Percentiles rank a stretch among this genome's conserved stretches.
phyloP scores from a whole-genome alignment of 2,113 vertebrate genomes.

The Oxygymnocypris stewartii region DNA sequence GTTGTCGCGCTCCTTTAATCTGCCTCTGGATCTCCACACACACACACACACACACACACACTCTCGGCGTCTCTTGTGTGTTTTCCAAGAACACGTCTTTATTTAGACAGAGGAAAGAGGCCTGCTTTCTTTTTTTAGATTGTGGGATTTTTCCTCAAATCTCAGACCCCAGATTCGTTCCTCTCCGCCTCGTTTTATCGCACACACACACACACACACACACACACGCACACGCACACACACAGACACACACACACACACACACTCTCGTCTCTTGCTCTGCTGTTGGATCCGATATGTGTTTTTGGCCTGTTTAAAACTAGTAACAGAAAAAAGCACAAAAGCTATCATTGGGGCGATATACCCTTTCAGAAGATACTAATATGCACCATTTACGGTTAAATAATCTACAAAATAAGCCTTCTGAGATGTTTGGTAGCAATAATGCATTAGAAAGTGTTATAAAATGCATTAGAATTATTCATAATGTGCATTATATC shows the following conservation, averaged over 20 bases:
- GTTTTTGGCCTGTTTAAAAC: not conserved
- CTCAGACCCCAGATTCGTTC: slow-evolving; percentile 63
- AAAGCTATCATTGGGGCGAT: not conserved
- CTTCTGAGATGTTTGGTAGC: too few species aligned
- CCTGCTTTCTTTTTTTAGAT: slow-evolving; percentile 58
- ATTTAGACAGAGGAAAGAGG: slow-evolving; percentile 66
- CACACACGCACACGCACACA: too few species aligned
- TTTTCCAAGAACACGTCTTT: slow-evolving; percentile 77
- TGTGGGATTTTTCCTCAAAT: slow-evolving; percentile 68
- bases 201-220: too few species aligned
- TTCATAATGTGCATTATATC: too few species aligned
- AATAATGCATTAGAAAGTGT: too few species aligned
- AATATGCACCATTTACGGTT: not conserved
- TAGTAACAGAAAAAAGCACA: not conserved
- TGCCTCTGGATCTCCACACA: slow-evolving; percentile 58
- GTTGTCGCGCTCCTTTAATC: slow-evolving; percentile 49
- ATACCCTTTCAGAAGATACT: not conserved
- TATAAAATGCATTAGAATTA: too few species aligned
- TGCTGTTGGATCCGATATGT: not conserved
- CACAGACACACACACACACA: too few species aligned
- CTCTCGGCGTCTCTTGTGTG: slow-evolving; percentile 60
- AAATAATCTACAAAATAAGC: not conserved
- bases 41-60: slow-evolving; percentile 52
- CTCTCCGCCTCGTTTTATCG: not conserved
- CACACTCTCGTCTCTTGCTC: not conserved